Base-by-base conservation (phyloP, 2,113 vertebrate species). In the Corythaeola cristata region DNA sequence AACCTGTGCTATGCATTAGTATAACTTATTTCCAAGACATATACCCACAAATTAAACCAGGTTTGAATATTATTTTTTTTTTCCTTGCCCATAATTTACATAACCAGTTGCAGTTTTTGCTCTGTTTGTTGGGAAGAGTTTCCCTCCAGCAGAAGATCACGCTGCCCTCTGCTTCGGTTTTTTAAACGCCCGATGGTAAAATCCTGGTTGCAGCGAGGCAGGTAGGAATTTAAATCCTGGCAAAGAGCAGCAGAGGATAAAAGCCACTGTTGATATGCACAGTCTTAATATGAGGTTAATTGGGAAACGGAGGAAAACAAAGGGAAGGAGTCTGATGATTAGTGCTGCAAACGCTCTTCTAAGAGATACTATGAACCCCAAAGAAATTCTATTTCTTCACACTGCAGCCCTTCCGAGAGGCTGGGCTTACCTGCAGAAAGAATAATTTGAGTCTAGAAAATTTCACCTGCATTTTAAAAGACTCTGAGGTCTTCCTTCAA, bases 1-100 rank as follows among this genome's bases (percentile, higher is more conserved):
- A 90, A 85, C 80, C 79, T 13, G 33, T 11, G 59, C 79, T n/a
- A 0, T 2, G 16, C 76, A 8, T 6, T 19, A 45, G 35, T 30
- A 0, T 4, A 49, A 39, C 66, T 90, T 47, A 87, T 86, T 96
- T 86, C 85, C 94, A 85, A 93, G 92, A 59, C 53, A 69, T 3
- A 33, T 32, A 63, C 81, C 37, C 85, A 59, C 89, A 63, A 23
- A 76, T 93, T 86, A 97, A 95, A 95, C 62, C 92, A 71, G 87
- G 72, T 22, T 89, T 96, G 60, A 59, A 37, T 64, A 62, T 79
- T 58, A 11, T 71, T 76, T 28, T 71, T 75, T 58, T 35, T 75
- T 71, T 68, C 3, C 89, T 76, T 77, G 76, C 89, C 87, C 75
- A 26, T 32, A 22, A 95, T 91, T 96, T 96, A 93, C n/a, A 39